These are phyloP conservation scores for Platysternon megacephalum DNA, from an alignment of 2,113 vertebrate genomes.

Conservation along the genomic window DNA sequence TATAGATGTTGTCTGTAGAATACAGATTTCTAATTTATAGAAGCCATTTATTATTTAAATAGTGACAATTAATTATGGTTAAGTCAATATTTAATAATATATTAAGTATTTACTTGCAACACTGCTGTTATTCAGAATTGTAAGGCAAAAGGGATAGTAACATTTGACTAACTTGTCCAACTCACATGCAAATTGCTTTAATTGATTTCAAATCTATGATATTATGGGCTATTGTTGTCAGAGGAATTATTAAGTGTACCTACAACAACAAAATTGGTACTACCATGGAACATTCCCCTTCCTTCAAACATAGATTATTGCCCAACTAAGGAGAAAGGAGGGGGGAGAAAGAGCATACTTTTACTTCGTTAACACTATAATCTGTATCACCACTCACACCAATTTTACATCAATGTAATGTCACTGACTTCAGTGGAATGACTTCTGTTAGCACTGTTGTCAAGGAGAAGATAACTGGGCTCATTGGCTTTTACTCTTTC, in stretches of 20 bases:
- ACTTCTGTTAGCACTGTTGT: neutral
- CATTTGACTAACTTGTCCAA: neutral
- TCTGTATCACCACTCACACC: neutral
- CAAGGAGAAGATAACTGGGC: neutral
- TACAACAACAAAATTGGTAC: accelerated
- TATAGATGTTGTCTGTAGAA: neutral
- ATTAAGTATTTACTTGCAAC: neutral
- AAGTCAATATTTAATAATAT: neutral
- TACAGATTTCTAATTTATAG: slow-evolving; percentile 12
- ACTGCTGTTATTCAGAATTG: neutral
- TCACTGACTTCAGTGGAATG: neutral
- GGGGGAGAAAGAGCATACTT: neutral
- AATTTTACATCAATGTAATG: neutral
- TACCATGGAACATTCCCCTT: neutral
- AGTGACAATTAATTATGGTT: slow-evolving; percentile 5
- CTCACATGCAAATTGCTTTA: neutral
- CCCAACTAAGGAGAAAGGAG: neutral
- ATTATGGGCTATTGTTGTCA: neutral
- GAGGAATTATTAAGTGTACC: neutral
- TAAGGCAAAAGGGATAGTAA: neutral
- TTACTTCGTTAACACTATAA: neutral
- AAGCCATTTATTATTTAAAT: neutral
- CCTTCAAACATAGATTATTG: neutral
- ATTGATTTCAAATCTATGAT: neutral
- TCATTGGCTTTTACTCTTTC: neutral